Evolutionary conservation across 2,113 vertebrate species (phyloP).

Genomic region (Eptesicus fuscus): DNA sequence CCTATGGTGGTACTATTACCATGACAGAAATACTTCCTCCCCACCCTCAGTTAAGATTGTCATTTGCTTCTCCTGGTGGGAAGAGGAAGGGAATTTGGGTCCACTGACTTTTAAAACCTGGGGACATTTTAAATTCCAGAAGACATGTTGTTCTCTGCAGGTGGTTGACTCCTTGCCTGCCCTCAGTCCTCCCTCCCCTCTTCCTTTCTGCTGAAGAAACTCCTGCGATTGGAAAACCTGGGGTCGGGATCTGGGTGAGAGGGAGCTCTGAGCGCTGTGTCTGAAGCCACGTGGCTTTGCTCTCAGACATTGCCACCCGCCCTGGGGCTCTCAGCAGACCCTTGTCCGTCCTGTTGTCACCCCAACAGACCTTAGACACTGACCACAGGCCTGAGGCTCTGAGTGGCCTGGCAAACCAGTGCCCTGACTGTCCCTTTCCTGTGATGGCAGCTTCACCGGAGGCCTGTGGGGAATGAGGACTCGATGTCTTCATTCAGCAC

Average conservation of each 20-base stretch:
- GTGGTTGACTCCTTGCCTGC: background rate
- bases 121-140: background rate
- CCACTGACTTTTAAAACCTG: background rate
- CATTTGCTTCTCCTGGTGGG: background rate
- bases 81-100: background rate
- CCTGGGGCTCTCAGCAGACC: background rate
- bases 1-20: background rate
- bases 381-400: background rate
- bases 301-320: rapidly evolving
- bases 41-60: background rate
- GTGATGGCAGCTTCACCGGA: background rate
- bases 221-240: background rate
- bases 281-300: background rate
- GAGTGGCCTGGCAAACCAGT: background rate
- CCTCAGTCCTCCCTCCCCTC: background rate
- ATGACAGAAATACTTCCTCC: background rate
- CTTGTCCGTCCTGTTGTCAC: background rate
- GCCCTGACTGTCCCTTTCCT: background rate
- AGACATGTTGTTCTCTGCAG: background rate
- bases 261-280: background rate
- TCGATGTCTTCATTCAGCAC: background rate
- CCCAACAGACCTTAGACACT: background rate
- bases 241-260: background rate
- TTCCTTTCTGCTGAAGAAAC: background rate
- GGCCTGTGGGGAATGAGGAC: background rate